These are phyloP conservation scores for Mola mola DNA, from an alignment of 2,113 vertebrate species.

Conservation along the genomic window DNA sequence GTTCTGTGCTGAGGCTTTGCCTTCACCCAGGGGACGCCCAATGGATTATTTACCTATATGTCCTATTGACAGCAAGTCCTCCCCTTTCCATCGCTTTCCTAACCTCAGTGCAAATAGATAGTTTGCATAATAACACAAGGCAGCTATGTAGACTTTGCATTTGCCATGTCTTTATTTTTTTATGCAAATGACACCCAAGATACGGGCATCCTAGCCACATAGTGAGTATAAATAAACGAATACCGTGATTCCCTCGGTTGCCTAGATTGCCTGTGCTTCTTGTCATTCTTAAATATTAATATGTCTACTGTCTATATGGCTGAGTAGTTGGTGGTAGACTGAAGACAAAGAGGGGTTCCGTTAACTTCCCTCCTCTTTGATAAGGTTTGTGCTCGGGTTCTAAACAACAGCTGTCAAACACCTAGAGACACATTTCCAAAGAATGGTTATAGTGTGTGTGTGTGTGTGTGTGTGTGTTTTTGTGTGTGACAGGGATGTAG, in stretches of 20 bases:
- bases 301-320: not conserved
- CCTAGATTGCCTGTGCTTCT: not conserved
- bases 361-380: conserved; percentile 55
- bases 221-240: conserved; percentile 7
- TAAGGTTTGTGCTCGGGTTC: conserved; percentile 59
- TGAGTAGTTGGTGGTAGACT: conserved; percentile 18
- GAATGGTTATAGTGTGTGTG: conserved; percentile 35
- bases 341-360: conserved; percentile 57
- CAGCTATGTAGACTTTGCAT: conserved; percentile 46
- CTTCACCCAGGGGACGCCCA: conserved; percentile 68
- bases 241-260: not conserved
- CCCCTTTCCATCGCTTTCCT: conserved; percentile 49
- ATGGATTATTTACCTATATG: conserved; percentile 82
- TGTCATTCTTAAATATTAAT: conserved; percentile 8
- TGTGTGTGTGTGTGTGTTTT: no score
- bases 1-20: conserved; percentile 73
- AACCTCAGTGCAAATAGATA: conserved; percentile 53
- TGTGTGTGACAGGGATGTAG: conserved; percentile 28
- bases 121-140: conserved; percentile 37
- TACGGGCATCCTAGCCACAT: conserved; percentile 24
- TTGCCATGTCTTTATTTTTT: conserved; percentile 41
- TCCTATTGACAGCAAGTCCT: conserved; percentile 72
- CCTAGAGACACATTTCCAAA: conserved; percentile 55
- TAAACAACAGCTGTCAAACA: conserved; percentile 73
- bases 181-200: conserved; percentile 20